A percentile compares a stretch with the other conserved stretches of the same genome.
These are phyloP conservation scores for Horisme vitalbata DNA, from an alignment of 2,888 invertebrate species.

Conservation along the genomic window DNA sequence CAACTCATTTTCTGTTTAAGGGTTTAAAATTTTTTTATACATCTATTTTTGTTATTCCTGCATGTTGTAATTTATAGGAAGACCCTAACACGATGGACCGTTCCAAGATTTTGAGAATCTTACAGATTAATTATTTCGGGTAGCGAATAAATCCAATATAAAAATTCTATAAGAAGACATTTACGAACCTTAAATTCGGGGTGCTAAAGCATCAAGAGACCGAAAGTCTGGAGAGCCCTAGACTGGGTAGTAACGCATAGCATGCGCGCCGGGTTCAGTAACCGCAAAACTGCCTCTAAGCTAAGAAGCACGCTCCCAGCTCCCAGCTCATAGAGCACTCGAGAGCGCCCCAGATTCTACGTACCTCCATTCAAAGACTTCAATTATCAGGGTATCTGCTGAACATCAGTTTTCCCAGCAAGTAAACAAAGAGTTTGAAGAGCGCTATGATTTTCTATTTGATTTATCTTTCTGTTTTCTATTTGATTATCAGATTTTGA, in stretches of 20 bases:
- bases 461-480: not conserved
- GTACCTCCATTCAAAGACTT: conserved; percentile 40
- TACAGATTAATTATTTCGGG: too few relatives aligned
- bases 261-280: conserved; percentile 60
- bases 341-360: conserved; percentile 50
- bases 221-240: too few relatives aligned
- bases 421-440: conserved; percentile 8
- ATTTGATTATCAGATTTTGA: not conserved
- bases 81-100: too few relatives aligned
- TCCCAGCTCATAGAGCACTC: conserved; percentile 38
- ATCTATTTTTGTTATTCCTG: too few relatives aligned
- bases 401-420: conserved; percentile 17
- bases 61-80: too few relatives aligned
- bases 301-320: conserved; percentile 35
- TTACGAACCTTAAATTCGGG: too few relatives aligned
- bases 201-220: too few relatives aligned
- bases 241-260: conserved; percentile 26
- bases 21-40: too few relatives aligned
- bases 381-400: conserved; percentile 18
- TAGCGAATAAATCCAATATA: too few relatives aligned
- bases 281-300: conserved; percentile 47
- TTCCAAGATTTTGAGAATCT: too few relatives aligned
- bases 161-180: too few relatives aligned
- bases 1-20: too few relatives aligned
- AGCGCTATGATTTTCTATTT: conserved; percentile 1